phyloP scores from a whole-genome alignment of 2,888 invertebrate species.

The Bembecia ichneumoniformis region DNA sequence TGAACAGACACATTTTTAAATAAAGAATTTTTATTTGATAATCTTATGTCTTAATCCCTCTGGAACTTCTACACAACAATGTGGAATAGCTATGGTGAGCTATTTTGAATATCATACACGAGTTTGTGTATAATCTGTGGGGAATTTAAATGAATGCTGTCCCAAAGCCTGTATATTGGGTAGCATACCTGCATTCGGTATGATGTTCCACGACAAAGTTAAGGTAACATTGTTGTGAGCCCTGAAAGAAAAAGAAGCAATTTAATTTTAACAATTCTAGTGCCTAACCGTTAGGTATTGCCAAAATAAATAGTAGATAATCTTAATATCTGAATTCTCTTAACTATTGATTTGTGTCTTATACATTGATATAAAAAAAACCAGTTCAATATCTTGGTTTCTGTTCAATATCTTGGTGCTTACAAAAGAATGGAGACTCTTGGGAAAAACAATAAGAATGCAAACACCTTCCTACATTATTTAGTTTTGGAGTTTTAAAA shows the following conservation, averaged over 20 bases:
- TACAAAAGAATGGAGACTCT: too few relatives aligned
- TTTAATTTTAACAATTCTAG: not conserved
- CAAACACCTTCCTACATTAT: too few relatives aligned
- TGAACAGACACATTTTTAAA: conserved; percentile 12
- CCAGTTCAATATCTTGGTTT: too few relatives aligned
- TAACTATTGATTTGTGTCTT: not conserved
- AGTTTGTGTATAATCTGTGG: conserved; percentile 83
- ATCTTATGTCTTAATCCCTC: conserved; percentile 15
- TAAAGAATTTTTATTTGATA: conserved; percentile 30
- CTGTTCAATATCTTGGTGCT: too few relatives aligned
- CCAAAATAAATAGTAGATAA: too few relatives aligned
- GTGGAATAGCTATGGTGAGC: conserved; percentile 9
- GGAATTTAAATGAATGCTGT: conserved; percentile 91
- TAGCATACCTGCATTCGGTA: conserved; percentile 96
- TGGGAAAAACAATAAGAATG: too few relatives aligned
- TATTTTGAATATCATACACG: conserved; percentile 49
- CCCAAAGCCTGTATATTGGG: conserved; percentile 90
- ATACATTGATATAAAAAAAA: too few relatives aligned
- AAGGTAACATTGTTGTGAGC: conserved; percentile 95
- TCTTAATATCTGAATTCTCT: not conserved
- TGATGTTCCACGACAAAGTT: conserved; percentile 97
- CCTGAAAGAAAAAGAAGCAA: conserved; percentile 64
- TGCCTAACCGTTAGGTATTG: not conserved
- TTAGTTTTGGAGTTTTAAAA: too few relatives aligned
- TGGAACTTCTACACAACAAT: not conserved